phyloP scores from a whole-genome alignment of 2,113 vertebrate genomes.

The Terrapene triunguis region DNA sequence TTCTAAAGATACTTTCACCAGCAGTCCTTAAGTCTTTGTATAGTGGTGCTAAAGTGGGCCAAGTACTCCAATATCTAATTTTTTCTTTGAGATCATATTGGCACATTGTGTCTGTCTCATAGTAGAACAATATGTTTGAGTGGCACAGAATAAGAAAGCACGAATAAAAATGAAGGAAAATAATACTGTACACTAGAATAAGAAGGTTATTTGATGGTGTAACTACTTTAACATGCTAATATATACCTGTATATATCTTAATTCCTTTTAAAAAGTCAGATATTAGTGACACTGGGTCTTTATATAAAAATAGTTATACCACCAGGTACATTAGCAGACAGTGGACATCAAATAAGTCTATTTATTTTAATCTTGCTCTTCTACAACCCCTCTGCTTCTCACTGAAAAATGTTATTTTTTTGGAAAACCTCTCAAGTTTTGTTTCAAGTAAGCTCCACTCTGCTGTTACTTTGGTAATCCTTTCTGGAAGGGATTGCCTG shows the following conservation, averaged over 20 bases:
- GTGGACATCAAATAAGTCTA: no score
- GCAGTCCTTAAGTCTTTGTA: background rate
- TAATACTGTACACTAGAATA: background rate
- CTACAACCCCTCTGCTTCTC: no score
- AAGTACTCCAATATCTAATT: background rate
- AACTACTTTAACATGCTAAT: background rate
- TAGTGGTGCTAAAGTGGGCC: background rate
- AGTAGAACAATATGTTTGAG: slow-evolving; percentile 50
- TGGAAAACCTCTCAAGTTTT: slow-evolving; percentile 7
- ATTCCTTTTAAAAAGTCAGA: background rate
- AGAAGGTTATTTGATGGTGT: background rate
- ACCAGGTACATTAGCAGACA: no score
- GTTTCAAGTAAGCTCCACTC: background rate
- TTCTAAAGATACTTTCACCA: background rate
- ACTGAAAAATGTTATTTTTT: background rate
- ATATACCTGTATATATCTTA: background rate
- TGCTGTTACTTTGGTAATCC: background rate
- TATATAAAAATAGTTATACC: background rate
- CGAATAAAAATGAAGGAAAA: slow-evolving; percentile 38
- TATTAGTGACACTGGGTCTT: background rate
- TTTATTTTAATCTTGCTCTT: no score
- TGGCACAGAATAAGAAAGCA: slow-evolving; percentile 19
- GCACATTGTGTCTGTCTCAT: background rate
- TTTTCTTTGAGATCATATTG: slow-evolving; percentile 19
- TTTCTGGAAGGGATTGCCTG: no score